Base-by-base conservation (phyloP, 2,113 vertebrate species). In the Boulengeromyrus knoepffleri region DNA sequence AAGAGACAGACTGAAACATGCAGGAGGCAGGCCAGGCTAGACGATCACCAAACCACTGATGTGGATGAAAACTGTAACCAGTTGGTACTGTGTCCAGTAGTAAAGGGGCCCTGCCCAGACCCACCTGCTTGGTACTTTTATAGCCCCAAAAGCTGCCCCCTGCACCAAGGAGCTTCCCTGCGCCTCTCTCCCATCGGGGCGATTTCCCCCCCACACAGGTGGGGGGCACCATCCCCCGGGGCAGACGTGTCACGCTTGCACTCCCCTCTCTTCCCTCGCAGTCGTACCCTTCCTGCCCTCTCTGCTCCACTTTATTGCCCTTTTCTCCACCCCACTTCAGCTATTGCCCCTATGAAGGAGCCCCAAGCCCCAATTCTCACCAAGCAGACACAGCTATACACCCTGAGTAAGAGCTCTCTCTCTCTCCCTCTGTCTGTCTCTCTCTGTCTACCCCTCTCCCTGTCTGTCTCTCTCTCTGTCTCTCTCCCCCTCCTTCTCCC, bases 131-230 rank as follows among this genome's bases (percentile, higher is more conserved):
- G 92, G 80, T 96, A 95, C 89, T 93, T 96, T 42, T 95, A 96
- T 91, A 95, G 95, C 92, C 96, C 96, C 52, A 95, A 95, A 91
- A 96, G 95, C 94, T 96, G 96, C 92, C 95, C 96, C 0, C 93
- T 97, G 87, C 96, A 96, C 91, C 92, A 94, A 91, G 96, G 96
- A 0, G 94, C 96, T 87, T 97, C 97, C 0, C 95, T 96, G 42
- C 97, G 97, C 92, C 96, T 97, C 84, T 97, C 97, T 89, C 97
- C 97, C 0, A 94, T 98, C 6, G 97, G 97, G 17, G 97, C 97
- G 0, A 96, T 97, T 83, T 97, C 97, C 58, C 97, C 97, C 12
- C 97, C 97, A 1, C 93, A 93, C 49, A 95, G 97, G 56, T 94
- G 95, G 0, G 94, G 95, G 49, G 93, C 93, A 3, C 96, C 95